Conservation (phyloP, 2,113 vertebrate genomes). For the Telmatochromis sp. region DNA sequence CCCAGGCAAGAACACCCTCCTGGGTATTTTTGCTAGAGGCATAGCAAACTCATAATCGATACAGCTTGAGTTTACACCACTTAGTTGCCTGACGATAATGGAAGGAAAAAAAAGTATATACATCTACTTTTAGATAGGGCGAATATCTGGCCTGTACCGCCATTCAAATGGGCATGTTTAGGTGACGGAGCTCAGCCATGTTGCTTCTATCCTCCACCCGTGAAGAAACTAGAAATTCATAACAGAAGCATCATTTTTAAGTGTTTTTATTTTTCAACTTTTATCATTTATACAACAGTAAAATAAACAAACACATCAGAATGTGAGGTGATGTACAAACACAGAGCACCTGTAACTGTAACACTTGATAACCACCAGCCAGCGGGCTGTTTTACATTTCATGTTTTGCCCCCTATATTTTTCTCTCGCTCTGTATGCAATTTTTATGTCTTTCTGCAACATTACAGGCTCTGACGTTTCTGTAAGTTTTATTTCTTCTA, state of each 20-base stretch:
- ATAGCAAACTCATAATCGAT: slow-evolving; percentile 40
- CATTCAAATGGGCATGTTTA: not conserved
- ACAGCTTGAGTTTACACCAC: not conserved
- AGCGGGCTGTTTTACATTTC: not conserved
- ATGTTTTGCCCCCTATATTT: not conserved
- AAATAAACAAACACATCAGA: not conserved
- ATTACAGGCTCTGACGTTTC: not conserved
- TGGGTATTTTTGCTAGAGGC: slow-evolving; percentile 27
- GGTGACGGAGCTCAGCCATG: not conserved
- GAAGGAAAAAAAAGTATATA: not conserved
- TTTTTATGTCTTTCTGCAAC: not conserved
- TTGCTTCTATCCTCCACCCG: fast-evolving
- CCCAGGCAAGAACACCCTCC: slow-evolving; percentile 13
- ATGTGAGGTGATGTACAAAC: not conserved
- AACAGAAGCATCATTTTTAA: not conserved
- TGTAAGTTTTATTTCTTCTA: slow-evolving; percentile 9
- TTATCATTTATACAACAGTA: not conserved
- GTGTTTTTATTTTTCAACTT: not conserved
- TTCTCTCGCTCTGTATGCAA: not conserved
- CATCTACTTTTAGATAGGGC: not conserved
- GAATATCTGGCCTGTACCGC: not conserved
- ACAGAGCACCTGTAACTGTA: not conserved
- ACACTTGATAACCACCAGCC: slow-evolving; percentile 8
- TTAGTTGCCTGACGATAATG: not conserved
- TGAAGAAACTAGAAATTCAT: not conserved